These are phyloP conservation scores for Phalacrocorax brasilianus DNA, from an alignment of 2,113 vertebrate genomes.

Conservation along the genomic window DNA sequence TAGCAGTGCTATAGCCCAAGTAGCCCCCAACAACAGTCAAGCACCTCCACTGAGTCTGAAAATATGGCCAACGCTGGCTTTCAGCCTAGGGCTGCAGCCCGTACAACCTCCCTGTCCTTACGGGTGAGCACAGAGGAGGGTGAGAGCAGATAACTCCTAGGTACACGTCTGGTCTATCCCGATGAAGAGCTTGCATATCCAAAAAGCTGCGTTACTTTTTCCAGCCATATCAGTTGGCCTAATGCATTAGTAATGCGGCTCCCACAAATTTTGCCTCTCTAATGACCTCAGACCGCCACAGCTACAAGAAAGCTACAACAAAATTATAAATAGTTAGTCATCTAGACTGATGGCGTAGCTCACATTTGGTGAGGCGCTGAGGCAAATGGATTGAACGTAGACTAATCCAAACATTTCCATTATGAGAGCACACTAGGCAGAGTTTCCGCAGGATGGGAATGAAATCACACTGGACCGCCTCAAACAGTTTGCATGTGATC, in stretches of 20 bases:
- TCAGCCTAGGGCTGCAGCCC: background rate
- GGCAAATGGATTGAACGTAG: conserved; percentile 8
- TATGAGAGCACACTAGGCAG: conserved; percentile 39
- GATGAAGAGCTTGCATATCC: background rate
- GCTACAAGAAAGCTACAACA: background rate
- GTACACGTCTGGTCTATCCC: background rate
- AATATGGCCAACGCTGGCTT: rapidly evolving
- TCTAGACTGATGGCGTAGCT: conserved; percentile 11
- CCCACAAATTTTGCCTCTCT: background rate
- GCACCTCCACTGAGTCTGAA: background rate
- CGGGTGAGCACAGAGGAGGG: background rate
- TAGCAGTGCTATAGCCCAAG: background rate
- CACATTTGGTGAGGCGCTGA: conserved; percentile 31
- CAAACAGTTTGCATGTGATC: conserved; percentile 30
- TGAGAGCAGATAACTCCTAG: background rate
- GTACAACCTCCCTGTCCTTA: background rate
- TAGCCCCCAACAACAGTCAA: background rate
- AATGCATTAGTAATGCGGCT: background rate
- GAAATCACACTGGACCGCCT: conserved; percentile 2
- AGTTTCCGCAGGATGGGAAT: conserved; percentile 3
- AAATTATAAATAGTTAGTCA: conserved; percentile 41
- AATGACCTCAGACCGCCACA: background rate
- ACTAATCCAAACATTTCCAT: conserved; percentile 64
- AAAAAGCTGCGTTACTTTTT: background rate
- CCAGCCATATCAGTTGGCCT: background rate